Conservation (phyloP, 1,140 invertebrate species). For the Macrocentrus cingulum region DNA sequence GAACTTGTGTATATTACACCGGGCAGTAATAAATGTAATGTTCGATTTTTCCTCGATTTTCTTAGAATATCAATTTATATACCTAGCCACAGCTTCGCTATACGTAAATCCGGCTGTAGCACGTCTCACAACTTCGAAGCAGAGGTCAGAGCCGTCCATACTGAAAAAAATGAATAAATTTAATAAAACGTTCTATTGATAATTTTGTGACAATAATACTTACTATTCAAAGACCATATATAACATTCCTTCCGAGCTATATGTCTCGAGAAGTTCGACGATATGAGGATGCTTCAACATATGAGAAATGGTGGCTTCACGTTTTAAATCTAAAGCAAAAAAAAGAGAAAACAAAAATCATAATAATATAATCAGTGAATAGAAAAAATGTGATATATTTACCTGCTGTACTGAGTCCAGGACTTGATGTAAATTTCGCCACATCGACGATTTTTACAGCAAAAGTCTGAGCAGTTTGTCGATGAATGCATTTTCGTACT, state of each 20-base stretch:
- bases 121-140: slow-evolving; percentile 96
- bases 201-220: slow-evolving; percentile 59
- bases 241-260: slow-evolving; percentile 97
- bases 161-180: slow-evolving; percentile 59
- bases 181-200: neutral
- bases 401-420: slow-evolving; percentile 94
- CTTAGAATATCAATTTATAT: neutral
- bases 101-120: slow-evolving; percentile 96
- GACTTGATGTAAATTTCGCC: slow-evolving; percentile 93
- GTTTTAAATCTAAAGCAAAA: slow-evolving; percentile 88
- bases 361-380: slow-evolving; percentile 15
- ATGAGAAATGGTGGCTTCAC: slow-evolving; percentile 98
- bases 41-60: too few relatives aligned
- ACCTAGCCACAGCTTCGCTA: slow-evolving; percentile 98
- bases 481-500: slow-evolving; percentile 92
- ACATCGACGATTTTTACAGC: slow-evolving; percentile 99
- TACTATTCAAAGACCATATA: slow-evolving; percentile 99
- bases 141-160: slow-evolving; percentile 98
- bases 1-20: too few relatives aligned
- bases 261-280: slow-evolving; percentile 95
- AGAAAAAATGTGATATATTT: slow-evolving; percentile 34
- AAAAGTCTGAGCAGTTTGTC: slow-evolving; percentile 92
- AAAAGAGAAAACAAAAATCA: slow-evolving; percentile 10
- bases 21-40: too few relatives aligned
- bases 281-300: slow-evolving; percentile 99